phyloP scores from a whole-genome alignment of 2,113 vertebrate genomes.

The Xiphorhynchus elegans region DNA sequence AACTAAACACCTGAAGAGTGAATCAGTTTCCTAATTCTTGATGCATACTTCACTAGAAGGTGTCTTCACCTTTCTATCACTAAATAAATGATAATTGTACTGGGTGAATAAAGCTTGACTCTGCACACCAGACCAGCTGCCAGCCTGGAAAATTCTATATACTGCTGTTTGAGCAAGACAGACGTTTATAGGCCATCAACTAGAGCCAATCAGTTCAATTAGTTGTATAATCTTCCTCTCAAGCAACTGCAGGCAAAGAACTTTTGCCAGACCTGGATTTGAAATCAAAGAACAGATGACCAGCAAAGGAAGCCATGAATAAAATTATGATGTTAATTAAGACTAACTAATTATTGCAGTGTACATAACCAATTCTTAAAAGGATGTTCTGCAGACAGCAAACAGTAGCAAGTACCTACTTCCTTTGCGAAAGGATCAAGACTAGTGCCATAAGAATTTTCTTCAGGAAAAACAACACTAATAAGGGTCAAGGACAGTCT shows the following conservation, averaged over 20 bases:
- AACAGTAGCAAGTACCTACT: neutral
- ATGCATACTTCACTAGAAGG: neutral
- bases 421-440: neutral
- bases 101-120: neutral
- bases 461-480: neutral
- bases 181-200: neutral
- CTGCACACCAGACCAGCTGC: neutral
- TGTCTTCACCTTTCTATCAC: neutral
- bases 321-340: neutral
- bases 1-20: neutral
- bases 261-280: neutral
- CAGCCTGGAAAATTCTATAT: neutral
- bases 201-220: conserved; percentile 1
- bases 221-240: neutral
- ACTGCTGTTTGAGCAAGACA: neutral
- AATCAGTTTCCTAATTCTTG: neutral
- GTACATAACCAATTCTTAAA: neutral
- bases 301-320: neutral
- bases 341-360: neutral
- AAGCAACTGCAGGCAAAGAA: conserved; percentile 4
- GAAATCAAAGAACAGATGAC: neutral
- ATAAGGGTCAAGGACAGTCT: neutral
- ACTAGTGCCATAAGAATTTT: neutral
- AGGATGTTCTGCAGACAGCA: neutral
- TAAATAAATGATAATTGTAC: neutral